Evolutionary conservation across 2,888 invertebrate genomes (phyloP).

Genomic region (Plebejus anna): DNA sequence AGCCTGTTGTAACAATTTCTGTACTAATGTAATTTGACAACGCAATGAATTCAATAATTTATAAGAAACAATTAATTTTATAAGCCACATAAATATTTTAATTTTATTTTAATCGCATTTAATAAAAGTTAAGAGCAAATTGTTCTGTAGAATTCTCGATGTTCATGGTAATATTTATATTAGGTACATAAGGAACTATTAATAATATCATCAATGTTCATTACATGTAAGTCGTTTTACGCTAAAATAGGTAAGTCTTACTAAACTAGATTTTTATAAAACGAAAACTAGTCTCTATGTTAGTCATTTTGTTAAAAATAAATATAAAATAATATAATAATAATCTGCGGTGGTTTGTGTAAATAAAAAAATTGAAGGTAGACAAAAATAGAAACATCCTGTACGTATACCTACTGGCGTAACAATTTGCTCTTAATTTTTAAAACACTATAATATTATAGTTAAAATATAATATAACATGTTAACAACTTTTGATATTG

Average conservation of each 20-base stretch:
- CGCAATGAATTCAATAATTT: not conserved
- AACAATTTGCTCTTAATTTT: conserved; percentile 18
- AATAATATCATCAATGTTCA: conserved; percentile 6
- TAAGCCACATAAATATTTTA: not conserved
- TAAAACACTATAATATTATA: not conserved
- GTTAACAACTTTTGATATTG: conserved; percentile 24
- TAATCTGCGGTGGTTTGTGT: not conserved
- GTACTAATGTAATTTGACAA: not conserved
- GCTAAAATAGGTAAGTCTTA: conserved; percentile 3
- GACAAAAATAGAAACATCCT: not conserved
- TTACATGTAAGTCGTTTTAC: not conserved
- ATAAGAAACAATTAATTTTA: not conserved
- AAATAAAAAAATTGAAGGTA: not conserved
- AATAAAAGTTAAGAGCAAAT: conserved; percentile 16
- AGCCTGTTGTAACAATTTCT: conserved; percentile 1
- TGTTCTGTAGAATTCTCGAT: not conserved
- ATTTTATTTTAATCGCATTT: conserved; percentile 9
- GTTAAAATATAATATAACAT: not conserved
- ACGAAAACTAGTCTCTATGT: not conserved
- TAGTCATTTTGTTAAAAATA: not conserved
- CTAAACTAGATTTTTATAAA: conserved; percentile 20
- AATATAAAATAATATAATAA: not conserved
- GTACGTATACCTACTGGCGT: not conserved
- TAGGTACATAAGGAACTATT: not conserved
- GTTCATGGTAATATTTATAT: not conserved